These are phyloP conservation scores for Chiroxiphia lanceolata DNA, from an alignment of 2,797 vertebrate genomes.

Conservation along the genomic window DNA sequence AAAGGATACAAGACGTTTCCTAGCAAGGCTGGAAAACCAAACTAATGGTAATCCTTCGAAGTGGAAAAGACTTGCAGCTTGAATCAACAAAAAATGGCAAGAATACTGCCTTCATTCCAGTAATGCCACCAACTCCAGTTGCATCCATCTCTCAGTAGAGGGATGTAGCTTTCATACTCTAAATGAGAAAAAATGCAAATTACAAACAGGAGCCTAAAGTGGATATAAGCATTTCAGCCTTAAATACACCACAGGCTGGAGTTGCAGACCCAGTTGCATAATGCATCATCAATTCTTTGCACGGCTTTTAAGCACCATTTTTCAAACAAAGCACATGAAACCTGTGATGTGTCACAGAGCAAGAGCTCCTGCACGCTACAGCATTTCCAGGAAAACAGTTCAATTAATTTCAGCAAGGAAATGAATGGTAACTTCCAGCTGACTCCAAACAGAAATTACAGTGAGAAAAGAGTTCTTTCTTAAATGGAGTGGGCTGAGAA, in stretches of 20 bases:
- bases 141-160: background rate
- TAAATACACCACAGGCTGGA: background rate
- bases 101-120: constrained; percentile 8
- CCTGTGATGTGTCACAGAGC: background rate
- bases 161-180: background rate
- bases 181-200: background rate
- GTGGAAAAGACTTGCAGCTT: constrained; percentile 39
- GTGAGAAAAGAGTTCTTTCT: background rate
- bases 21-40: constrained; percentile 53
- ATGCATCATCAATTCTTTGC: background rate
- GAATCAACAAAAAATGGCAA: constrained; percentile 28
- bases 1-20: background rate
- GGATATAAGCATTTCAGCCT: background rate
- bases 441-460: background rate
- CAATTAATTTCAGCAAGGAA: background rate
- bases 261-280: background rate
- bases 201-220: background rate
- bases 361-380: background rate
- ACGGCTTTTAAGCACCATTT: background rate
- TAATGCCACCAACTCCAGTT: background rate
- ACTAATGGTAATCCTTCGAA: background rate
- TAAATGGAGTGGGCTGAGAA: fast-evolving
- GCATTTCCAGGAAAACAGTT: background rate
- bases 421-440: background rate
- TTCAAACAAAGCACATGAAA: background rate